These are phyloP conservation scores for Spicauda simplicius DNA, from an alignment of 2,888 invertebrate species.

Conservation along the genomic window DNA sequence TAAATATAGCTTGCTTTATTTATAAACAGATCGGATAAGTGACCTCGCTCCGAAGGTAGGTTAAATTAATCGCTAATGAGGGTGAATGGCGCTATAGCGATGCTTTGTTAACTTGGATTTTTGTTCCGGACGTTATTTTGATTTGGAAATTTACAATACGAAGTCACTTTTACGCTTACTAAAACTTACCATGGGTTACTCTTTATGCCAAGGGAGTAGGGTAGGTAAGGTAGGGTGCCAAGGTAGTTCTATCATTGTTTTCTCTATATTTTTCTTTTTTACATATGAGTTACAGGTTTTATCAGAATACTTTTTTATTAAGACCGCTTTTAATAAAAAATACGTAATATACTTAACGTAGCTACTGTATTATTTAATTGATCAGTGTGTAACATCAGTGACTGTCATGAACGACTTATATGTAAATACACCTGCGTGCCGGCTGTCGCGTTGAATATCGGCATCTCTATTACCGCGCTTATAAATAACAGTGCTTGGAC, in stretches of 20 bases:
- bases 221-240: too few relatives aligned
- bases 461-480: conserved; percentile 20
- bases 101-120: conserved; percentile 16
- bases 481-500: conserved; percentile 14
- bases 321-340: too few relatives aligned
- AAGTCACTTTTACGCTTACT: background rate
- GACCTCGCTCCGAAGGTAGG: conserved; percentile 28
- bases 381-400: background rate
- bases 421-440: conserved; percentile 15
- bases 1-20: conserved; percentile 37
- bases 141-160: background rate
- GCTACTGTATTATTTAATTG: background rate
- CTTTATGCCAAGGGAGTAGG: too few relatives aligned
- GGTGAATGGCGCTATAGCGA: conserved; percentile 18
- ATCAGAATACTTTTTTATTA: too few relatives aligned
- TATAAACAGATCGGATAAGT: conserved; percentile 34
- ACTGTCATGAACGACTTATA: background rate
- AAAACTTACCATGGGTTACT: background rate
- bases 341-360: too few relatives aligned
- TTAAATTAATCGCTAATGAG: conserved; percentile 37
- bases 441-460: background rate
- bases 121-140: conserved; percentile 9
- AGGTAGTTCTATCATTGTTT: too few relatives aligned
- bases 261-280: too few relatives aligned
- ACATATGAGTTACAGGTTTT: too few relatives aligned